A percentile compares a stretch with the other conserved stretches of the same genome.
Evolutionary conservation across 2,797 vertebrate species (phyloP).

Genomic region (Rhinichthys osculus): DNA sequence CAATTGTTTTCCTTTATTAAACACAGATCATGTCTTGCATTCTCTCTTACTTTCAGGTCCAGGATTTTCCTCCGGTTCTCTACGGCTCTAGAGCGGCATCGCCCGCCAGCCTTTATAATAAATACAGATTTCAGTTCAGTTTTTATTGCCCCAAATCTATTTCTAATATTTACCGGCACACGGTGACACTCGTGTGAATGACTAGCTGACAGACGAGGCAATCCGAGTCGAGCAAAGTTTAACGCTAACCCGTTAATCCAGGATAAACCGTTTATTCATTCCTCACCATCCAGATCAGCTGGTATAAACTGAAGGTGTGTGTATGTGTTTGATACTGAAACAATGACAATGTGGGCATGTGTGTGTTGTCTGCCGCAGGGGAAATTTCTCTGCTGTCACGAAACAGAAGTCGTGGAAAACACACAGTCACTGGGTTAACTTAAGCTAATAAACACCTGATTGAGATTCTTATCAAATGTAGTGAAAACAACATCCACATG

Average conservation of each 20-base stretch:
- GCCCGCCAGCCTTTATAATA: slow-evolving; percentile 52
- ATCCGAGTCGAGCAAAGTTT: neutral
- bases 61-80: slow-evolving; percentile 52
- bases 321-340: slow-evolving; percentile 22
- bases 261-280: slow-evolving; percentile 55
- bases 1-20: slow-evolving; percentile 33
- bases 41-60: slow-evolving; percentile 63
- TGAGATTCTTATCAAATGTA: neutral
- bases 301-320: slow-evolving; percentile 63
- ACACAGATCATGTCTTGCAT: slow-evolving; percentile 2
- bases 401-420: neutral
- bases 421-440: neutral
- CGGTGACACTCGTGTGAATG: neutral
- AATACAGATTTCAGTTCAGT: slow-evolving; percentile 28
- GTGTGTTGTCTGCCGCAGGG: slow-evolving; percentile 22
- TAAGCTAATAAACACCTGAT: neutral
- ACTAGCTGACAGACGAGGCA: neutral
- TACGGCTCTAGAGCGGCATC: slow-evolving; percentile 44
- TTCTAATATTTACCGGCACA: neutral
- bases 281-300: slow-evolving; percentile 43
- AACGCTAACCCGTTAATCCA: slow-evolving; percentile 30
- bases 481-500: neutral
- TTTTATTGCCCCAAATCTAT: neutral
- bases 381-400: neutral
- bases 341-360: slow-evolving; percentile 55